Conservation (phyloP, 2,888 invertebrate genomes). For the Anoplius nigerrimus region DNA sequence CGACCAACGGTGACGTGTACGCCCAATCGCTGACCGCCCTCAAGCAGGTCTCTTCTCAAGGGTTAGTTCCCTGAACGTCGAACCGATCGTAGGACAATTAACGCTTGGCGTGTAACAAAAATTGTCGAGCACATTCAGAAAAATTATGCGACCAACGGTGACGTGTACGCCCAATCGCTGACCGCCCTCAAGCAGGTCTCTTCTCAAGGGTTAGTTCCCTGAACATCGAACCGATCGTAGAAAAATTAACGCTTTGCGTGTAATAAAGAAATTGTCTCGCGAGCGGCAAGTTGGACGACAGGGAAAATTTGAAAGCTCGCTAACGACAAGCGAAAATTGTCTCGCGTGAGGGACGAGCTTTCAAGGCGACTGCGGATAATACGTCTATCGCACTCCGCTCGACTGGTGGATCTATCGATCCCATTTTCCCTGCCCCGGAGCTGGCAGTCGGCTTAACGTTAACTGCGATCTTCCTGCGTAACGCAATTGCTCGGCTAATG, state of each 20-base stretch:
- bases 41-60: conserved; percentile 55
- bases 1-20: conserved; percentile 57
- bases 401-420: conserved; percentile 43
- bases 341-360: conserved; percentile 49
- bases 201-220: conserved; percentile 33
- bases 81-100: too few relatives aligned
- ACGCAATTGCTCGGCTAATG: neutral
- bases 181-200: conserved; percentile 55
- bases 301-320: conserved; percentile 12
- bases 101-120: too few relatives aligned
- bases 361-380: conserved; percentile 40
- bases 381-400: conserved; percentile 25
- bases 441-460: too few relatives aligned
- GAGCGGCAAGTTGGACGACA: neutral
- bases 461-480: neutral
- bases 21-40: conserved; percentile 61
- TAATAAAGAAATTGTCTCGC: neutral
- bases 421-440: conserved; percentile 27
- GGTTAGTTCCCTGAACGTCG: conserved; percentile 48
- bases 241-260: too few relatives aligned
- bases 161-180: conserved; percentile 61
- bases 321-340: conserved; percentile 20
- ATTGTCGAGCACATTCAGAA: conserved; percentile 50
- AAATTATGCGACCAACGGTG: conserved; percentile 57
- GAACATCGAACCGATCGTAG: too few relatives aligned